Percentiles rank a stretch among this genome's conserved stretches.
Conservation (phyloP, 2,797 vertebrate genomes). For the Limosa lapponica region DNA sequence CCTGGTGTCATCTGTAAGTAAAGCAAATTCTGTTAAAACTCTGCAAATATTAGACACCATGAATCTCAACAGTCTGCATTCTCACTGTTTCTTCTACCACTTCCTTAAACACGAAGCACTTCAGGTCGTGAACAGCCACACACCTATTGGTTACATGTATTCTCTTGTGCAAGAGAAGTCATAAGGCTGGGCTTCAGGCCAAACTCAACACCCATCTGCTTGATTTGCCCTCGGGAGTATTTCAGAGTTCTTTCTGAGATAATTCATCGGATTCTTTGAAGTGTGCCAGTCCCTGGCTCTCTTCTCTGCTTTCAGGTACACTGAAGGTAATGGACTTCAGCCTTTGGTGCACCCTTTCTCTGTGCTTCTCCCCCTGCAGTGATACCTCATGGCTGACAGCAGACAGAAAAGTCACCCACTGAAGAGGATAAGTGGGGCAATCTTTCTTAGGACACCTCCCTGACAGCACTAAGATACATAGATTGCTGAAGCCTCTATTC, state of each 20-base stretch:
- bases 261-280: not conserved
- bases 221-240: not conserved
- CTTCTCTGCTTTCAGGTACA: not conserved
- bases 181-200: not conserved
- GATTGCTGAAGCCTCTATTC: not conserved
- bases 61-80: not conserved
- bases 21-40: not conserved
- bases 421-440: not conserved
- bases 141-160: not conserved
- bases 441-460: not conserved
- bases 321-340: not conserved
- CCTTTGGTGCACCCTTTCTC: not conserved
- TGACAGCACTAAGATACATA: not conserved
- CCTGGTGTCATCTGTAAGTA: not conserved
- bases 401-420: not conserved
- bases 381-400: not conserved
- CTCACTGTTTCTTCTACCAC: not conserved
- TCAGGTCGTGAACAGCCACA: not conserved
- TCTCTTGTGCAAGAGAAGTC: not conserved
- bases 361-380: not conserved
- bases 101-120: not conserved
- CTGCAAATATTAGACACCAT: not conserved
- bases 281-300: not conserved
- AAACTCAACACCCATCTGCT: not conserved
- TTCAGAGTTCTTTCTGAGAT: not conserved